Base-by-base conservation (phyloP, 2,797 vertebrate species). In the Peromyscus melanophrys region DNA sequence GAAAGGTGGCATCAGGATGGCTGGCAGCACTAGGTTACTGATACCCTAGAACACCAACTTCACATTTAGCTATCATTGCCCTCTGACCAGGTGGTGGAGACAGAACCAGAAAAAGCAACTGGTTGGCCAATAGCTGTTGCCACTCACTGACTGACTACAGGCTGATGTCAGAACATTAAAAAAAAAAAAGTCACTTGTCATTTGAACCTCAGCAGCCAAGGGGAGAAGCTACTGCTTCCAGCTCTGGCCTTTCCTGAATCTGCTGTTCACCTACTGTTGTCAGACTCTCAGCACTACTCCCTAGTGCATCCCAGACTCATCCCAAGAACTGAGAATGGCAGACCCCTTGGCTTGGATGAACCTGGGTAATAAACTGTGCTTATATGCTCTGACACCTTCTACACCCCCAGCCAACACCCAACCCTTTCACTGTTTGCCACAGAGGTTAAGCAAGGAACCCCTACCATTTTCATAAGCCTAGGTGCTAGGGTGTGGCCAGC, bases 31-130 rank as follows among this genome's bases (percentile, higher is more conserved):
- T 71, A 34, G 57, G 84, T 86, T 67, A 57, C 34, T 8, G 11
- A 65, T 34, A 46, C 12, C 55, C 14, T 67, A 11, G 16, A 78
- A 27, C 2, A 83, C 63, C 7, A 14, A 77, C 46, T 81, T 92
- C 67, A 63, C 81, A 16, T 82, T 82, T 1, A 3, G 49, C 43
- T 55, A n/a, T 63, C 8, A 23, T 10, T 10, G 34, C 71, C 63
- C 29, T 29, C 0, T 2, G 29, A 29, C 40, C 8, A 43, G 10
- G 1, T 78, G 31, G 34, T 34, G 8, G n/a, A 83, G 37, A 40
- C 40, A 63, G 87, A 81, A 93, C 27, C 21, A 67, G 43, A 92
- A 75, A 78, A n/a, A 86, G 52, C 69, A 75, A n/a, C 89, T 19
- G 43, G 9, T 40, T 1, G 0, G 52, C 37, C 3, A 49, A 31